A percentile compares a stretch with the other conserved stretches of the same genome.
Conservation (phyloP, 2,113 vertebrate genomes). For the Cariama cristata region DNA sequence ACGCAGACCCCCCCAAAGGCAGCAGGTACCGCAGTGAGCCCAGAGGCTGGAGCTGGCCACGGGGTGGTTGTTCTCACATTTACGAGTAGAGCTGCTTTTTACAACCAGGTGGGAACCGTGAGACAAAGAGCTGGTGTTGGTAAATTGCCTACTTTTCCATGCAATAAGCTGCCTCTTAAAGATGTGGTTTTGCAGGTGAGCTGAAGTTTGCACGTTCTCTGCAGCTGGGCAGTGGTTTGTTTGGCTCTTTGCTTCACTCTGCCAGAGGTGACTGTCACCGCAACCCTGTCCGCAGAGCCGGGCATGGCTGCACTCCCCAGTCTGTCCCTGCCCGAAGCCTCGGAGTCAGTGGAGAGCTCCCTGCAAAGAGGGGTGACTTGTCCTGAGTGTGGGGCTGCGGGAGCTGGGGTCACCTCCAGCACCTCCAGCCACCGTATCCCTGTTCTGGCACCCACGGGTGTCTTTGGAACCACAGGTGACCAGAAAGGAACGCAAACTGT, state of each 20-base stretch:
- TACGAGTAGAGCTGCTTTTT: background rate
- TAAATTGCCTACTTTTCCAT: background rate
- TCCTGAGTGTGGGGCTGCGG: fast-evolving
- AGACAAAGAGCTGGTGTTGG: background rate
- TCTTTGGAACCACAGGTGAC: background rate
- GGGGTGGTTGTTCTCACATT: background rate
- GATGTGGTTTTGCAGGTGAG: background rate
- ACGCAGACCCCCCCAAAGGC: background rate
- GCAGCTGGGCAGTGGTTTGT: background rate
- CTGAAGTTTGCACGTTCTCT: background rate
- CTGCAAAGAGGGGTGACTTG: background rate
- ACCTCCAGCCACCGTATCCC: fast-evolving
- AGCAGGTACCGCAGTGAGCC: background rate
- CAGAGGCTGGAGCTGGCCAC: background rate
- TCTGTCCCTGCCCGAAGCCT: too few species aligned
- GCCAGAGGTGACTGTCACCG: background rate
- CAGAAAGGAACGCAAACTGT: background rate
- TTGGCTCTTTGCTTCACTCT: background rate
- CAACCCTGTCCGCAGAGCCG: background rate
- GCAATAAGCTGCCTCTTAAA: background rate
- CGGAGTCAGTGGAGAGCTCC: background rate
- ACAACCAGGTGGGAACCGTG: background rate
- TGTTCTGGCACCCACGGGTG: background rate
- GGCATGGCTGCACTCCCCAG: background rate
- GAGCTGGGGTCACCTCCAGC: background rate